Evolutionary conservation across 1,140 invertebrate genomes (phyloP), one percentile per base, ranked within the genome.

Genomic region (Colletes latitarsis): DNA sequence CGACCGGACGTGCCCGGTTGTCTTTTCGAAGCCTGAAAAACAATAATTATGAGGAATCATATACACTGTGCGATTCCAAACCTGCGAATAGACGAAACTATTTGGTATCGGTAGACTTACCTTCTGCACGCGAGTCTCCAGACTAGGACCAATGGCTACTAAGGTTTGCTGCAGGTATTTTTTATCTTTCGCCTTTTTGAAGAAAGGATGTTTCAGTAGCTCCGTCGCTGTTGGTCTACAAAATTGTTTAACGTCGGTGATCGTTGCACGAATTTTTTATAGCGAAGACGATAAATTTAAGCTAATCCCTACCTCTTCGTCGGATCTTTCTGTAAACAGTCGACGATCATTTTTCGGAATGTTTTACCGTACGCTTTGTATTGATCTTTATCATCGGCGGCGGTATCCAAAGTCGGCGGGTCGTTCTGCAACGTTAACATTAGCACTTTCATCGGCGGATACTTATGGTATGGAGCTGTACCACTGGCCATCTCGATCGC

Each of bases 401-500:
- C 97, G 1, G 98, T 99, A 89, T 99, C 99, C 85, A 99, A 94
- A 49, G 96, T 97, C 5, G 99, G 99, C 17, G 99, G 98, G 90
- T 99, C 99, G 90, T 99, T 99, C 93, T 99, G 98, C 52, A 99
- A 93, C 0, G 99, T 99, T 52, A 99, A 93, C 98, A 99, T 99
- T 12, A 99, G 94, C 5, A 99, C 98, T 93, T 99, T 99, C 99
- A 99, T 99, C 1, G 99, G 98, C 58, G 99, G 98, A 93, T 98
- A 99, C 92, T 99, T 99, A 91, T 99, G 98, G 92, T 99, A 99
- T 0, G 99, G 99, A 1, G 99, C 99, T 12, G 98, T 99, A 15
- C 99, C 99, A 10, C 98, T 99, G 0, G 99, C 99, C 96, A 99
- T 96, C 94, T 99, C 99, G 86, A 99, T 99, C 0, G 98, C 98